Conservation (phyloP, 2,797 vertebrate species). For the Anniella stebbinsi region DNA sequence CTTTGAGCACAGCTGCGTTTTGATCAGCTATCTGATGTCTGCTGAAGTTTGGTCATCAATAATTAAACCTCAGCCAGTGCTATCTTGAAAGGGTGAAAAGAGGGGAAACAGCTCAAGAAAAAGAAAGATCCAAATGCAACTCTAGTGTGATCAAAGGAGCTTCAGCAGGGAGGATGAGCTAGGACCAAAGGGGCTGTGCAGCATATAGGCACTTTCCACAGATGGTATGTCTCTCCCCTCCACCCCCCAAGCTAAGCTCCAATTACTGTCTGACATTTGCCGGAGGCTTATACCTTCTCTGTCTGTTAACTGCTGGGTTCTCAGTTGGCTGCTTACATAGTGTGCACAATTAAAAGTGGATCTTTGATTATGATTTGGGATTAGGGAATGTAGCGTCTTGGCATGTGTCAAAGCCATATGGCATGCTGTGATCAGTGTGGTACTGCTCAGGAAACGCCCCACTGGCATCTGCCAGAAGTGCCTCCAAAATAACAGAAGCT, state of each 20-base stretch:
- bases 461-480: background rate
- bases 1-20: constrained; percentile 21
- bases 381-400: constrained; percentile 15
- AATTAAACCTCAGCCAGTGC: constrained; percentile 21
- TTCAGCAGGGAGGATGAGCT: constrained; percentile 11
- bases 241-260: constrained; percentile 17
- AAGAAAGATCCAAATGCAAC: constrained; percentile 19
- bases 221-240: background rate
- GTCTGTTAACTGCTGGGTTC: constrained; percentile 43
- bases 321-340: constrained; percentile 17
- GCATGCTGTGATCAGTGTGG: constrained; percentile 26
- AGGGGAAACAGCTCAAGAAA: constrained; percentile 28
- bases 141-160: constrained; percentile 20
- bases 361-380: constrained; percentile 37
- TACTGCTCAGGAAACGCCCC: background rate
- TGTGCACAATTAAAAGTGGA: constrained; percentile 5
- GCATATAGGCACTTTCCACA: constrained; percentile 6
- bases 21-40: constrained; percentile 21
- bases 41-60: constrained; percentile 23
- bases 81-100: constrained; percentile 20
- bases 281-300: constrained; percentile 28
- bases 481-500: constrained; percentile 25
- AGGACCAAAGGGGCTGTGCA: constrained; percentile 4
- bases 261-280: constrained; percentile 46
- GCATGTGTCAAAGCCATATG: background rate